These are phyloP conservation scores for Spodoptera litura DNA, from an alignment of 1,140 invertebrate species.

Conservation along the genomic window DNA sequence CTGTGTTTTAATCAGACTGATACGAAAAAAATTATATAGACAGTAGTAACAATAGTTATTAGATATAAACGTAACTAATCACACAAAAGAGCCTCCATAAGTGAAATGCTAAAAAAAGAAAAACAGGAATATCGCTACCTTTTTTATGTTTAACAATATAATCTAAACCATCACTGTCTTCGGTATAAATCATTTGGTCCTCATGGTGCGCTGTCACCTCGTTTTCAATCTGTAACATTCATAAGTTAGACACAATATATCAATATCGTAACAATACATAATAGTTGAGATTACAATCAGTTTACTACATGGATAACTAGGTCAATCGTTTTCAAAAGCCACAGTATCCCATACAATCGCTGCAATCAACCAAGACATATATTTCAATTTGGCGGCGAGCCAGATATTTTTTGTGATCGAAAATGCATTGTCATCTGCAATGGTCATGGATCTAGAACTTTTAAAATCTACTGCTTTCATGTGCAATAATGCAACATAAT, in stretches of 20 bases:
- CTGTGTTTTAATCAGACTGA: too few species aligned
- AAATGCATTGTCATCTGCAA: constrained; percentile 61
- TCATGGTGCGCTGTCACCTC: constrained; percentile 31
- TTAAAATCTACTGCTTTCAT: constrained; percentile 5
- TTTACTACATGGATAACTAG: constrained; percentile 65
- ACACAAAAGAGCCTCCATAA: too few species aligned
- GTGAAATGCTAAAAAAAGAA: too few species aligned
- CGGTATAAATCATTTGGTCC: constrained; percentile 32
- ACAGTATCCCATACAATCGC: constrained; percentile 66
- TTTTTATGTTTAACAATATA: constrained; percentile 24
- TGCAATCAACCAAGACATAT: constrained; percentile 66
- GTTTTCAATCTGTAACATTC: constrained; percentile 47
- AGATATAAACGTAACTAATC: too few species aligned
- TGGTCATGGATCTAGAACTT: constrained; percentile 48
- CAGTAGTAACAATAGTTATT: too few species aligned
- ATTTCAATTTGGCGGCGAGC: constrained; percentile 71
- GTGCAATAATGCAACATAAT: constrained; percentile 20
- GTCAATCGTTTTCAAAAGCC: constrained; percentile 71
- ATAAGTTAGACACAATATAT: constrained; percentile 52
- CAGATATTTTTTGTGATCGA: constrained; percentile 66
- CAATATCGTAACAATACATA: constrained; percentile 61
- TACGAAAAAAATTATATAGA: too few species aligned
- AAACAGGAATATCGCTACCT: neutral
- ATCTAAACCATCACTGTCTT: constrained; percentile 11
- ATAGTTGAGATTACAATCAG: constrained; percentile 61